A percentile compares a stretch with the other conserved stretches of the same genome.
Evolutionary conservation across 2,113 vertebrate species (phyloP).

Genomic region (Halichoerus grypus): DNA sequence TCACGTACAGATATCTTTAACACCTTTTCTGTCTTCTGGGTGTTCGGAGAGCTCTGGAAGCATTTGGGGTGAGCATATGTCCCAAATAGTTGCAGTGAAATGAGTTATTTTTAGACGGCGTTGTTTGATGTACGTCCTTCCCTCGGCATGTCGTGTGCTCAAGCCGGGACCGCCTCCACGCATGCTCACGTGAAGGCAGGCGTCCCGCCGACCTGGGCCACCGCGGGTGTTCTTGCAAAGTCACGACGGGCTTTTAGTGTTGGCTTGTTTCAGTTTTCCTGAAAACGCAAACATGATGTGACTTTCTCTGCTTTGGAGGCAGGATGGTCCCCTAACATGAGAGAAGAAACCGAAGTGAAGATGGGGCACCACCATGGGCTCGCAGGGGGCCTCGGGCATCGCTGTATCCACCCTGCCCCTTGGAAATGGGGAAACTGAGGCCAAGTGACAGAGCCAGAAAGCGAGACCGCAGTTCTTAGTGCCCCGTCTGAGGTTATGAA

Average conservation of each 20-base stretch:
- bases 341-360: neutral
- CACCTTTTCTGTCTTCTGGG: too few species aligned
- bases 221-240: rapidly evolving
- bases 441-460: neutral
- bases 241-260: too few species aligned
- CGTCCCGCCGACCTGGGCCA: too few species aligned
- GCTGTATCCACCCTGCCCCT: neutral
- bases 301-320: neutral
- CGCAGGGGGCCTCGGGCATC: rapidly evolving
- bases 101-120: neutral
- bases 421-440: neutral
- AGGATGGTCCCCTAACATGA: neutral
- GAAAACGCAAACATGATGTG: neutral
- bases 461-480: neutral
- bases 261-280: neutral
- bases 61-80: neutral
- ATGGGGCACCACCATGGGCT: rapidly evolving
- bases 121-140: neutral
- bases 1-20: neutral
- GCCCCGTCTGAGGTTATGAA: neutral
- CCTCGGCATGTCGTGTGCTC: rapidly evolving
- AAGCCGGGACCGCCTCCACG: rapidly evolving
- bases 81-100: neutral
- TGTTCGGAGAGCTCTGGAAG: neutral
- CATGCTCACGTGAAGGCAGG: too few species aligned